Base-by-base conservation (phyloP, 2,888 invertebrate species). In the Drosophila paramelanica region DNA sequence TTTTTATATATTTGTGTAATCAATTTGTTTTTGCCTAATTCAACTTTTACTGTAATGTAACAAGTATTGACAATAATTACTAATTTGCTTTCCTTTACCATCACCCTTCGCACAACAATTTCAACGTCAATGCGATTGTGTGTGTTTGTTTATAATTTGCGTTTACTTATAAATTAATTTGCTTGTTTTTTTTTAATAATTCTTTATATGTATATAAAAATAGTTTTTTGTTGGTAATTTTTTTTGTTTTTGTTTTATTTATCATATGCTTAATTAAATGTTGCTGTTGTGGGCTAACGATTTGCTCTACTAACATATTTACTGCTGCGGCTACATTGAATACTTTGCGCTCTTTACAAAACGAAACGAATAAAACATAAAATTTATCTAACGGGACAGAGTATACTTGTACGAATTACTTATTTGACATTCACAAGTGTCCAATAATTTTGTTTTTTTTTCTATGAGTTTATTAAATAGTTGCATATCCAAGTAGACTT, bases 231-330 rank as follows among this genome's bases (percentile, higher is more conserved):
- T 47, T 71, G 53, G 20, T 69, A 56, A 49, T 57, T 47, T 59
- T 51, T 65, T 23, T 42, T 33, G 43, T 51, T 58, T 57, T 56
- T 50, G 42, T 58, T 75, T 70, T 50, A 65, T 85, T 84, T 88
- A 87, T 89, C 58, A 64, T 79, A 80, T 67, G 78, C 88, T 87
- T 89, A 89, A 88, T 88, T 89, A 82, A 78, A 84, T 82, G 87
- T 89, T 86, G 89, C 80, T 89, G 89, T 81, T 89, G 79, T 72
- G 61, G 69, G 71, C 58, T 76, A 67, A 77, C 72, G 68, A 79
- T 73, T 73, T 81, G 70, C 67, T 80, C 62, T 79, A 81, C 67
- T 64, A 75, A 67, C 73, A 73, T 72, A 67, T 49, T 46, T 62
- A 61, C 73, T 73, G 75, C 78, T 73, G 77, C 61, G 55, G 69